These are phyloP conservation scores for Drosophila quadrilineata DNA, from an alignment of 1,140 invertebrate species.

Conservation along the genomic window DNA sequence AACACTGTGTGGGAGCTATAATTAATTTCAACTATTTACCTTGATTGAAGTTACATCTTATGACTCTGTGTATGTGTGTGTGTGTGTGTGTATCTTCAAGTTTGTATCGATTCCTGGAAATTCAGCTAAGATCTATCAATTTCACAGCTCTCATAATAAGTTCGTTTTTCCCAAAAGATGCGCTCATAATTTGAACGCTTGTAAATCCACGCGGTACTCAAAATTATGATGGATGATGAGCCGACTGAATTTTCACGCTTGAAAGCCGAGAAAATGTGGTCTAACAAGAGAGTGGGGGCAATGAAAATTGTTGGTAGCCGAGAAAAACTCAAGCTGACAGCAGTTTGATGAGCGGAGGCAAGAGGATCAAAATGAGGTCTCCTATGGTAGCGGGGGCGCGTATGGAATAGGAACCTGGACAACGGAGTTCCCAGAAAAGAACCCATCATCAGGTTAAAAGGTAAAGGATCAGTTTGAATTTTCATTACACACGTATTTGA, in stretches of 20 bases:
- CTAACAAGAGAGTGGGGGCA: background rate
- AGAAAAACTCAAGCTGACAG: constrained; percentile 62
- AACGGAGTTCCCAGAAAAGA: constrained; percentile 61
- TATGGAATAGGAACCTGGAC: constrained; percentile 41
- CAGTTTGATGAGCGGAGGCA: constrained; percentile 33
- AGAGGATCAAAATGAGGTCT: constrained; percentile 5
- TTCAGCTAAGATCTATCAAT: constrained; percentile 44
- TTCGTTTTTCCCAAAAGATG: constrained; percentile 44
- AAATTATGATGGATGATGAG: constrained; percentile 76
- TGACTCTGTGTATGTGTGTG: constrained; percentile 3
- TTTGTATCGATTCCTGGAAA: constrained; percentile 35
- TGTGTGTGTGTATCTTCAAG: background rate
- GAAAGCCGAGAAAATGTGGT: background rate
- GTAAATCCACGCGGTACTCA: constrained; percentile 70
- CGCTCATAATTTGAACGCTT: constrained; percentile 68
- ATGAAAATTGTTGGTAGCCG: constrained; percentile 31
- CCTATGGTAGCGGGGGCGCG: constrained; percentile 34
- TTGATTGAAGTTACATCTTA: constrained; percentile 15
- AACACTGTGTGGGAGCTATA: constrained; percentile 36
- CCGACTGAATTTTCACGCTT: constrained; percentile 66
- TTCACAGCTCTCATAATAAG: constrained; percentile 58
- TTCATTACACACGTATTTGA: constrained; percentile 31
- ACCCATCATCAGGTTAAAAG: constrained; percentile 45
- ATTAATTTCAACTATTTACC: constrained; percentile 54
- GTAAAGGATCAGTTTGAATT: constrained; percentile 45